Conservation (phyloP, 2,113 vertebrate species). For the Carettochelys insculpta region DNA sequence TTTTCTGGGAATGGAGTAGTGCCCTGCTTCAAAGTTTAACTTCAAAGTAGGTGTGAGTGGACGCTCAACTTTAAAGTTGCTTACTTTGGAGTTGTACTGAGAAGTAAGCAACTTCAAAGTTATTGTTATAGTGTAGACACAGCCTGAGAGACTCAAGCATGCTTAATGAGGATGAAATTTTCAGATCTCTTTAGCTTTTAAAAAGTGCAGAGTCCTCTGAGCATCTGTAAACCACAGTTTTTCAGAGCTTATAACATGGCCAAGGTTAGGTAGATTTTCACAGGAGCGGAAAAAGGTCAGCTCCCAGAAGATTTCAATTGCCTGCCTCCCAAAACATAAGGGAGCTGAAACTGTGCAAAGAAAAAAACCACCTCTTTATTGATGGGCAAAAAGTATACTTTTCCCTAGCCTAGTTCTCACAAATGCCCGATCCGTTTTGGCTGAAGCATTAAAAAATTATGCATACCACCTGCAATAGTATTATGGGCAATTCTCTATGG, state of each 20-base stretch:
- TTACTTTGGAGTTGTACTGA: too few relatives aligned
- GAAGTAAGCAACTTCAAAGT: too few relatives aligned
- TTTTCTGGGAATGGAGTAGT: too few relatives aligned
- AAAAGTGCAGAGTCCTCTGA: neutral
- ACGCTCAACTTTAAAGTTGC: too few relatives aligned
- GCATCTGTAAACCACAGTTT: neutral
- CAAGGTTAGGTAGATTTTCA: neutral
- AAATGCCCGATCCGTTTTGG: too few relatives aligned
- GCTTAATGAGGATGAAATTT: neutral
- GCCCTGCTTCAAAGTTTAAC: too few relatives aligned
- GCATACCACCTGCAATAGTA: too few relatives aligned
- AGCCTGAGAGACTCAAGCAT: neutral
- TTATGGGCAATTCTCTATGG: too few relatives aligned
- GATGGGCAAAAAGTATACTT: neutral
- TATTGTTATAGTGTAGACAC: too few relatives aligned
- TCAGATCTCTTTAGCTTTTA: neutral
- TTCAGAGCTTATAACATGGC: neutral
- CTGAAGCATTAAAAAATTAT: too few relatives aligned
- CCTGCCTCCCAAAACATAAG: neutral
- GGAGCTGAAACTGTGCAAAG: neutral
- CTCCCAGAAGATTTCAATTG: neutral
- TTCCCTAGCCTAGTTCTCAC: neutral
- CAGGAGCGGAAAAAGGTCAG: neutral
- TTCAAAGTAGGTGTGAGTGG: too few relatives aligned
- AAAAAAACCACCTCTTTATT: too few relatives aligned